Percentiles rank a stretch among this genome's conserved stretches.
Evolutionary conservation across 2,888 invertebrate species (phyloP).

Genomic region (Megastigmus dorsalis): DNA sequence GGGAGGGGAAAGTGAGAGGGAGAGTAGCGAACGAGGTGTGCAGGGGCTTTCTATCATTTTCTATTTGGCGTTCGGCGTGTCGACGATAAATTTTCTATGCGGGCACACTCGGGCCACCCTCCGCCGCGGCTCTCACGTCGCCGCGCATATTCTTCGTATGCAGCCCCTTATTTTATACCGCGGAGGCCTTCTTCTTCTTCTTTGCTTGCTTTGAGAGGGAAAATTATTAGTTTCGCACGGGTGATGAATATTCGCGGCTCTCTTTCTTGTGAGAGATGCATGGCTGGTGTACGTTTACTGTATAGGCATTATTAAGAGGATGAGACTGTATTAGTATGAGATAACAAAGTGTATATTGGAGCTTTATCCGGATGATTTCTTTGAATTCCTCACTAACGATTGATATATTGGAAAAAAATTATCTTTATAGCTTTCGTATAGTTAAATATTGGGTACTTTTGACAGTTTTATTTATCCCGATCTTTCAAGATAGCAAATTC

Average conservation of each 20-base stretch:
- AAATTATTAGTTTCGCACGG: slow-evolving; percentile 46
- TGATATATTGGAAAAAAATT: too few relatives aligned
- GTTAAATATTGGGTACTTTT: too few relatives aligned
- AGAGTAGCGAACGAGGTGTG: background rate
- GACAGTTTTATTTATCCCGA: too few relatives aligned
- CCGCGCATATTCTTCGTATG: background rate
- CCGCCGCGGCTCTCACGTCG: background rate
- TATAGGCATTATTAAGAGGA: too few relatives aligned
- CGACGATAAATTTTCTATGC: slow-evolving; percentile 50
- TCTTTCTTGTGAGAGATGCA: slow-evolving; percentile 10
- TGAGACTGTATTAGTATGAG: too few relatives aligned
- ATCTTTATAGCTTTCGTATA: too few relatives aligned
- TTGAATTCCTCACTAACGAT: too few relatives aligned
- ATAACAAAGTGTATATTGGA: too few relatives aligned
- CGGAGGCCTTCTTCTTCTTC: background rate
- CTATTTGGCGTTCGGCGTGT: slow-evolving; percentile 30
- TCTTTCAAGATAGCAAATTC: too few relatives aligned
- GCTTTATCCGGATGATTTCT: too few relatives aligned
- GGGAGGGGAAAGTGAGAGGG: background rate
- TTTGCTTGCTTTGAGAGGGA: background rate
- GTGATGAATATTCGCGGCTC: slow-evolving; percentile 44
- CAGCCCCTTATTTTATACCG: background rate
- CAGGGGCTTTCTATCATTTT: slow-evolving; percentile 42
- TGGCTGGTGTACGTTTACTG: too few relatives aligned
- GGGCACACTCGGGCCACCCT: too few relatives aligned